Evolutionary conservation across 2,888 invertebrate species (phyloP).

Genomic region (Bhutanitis thaidina): DNA sequence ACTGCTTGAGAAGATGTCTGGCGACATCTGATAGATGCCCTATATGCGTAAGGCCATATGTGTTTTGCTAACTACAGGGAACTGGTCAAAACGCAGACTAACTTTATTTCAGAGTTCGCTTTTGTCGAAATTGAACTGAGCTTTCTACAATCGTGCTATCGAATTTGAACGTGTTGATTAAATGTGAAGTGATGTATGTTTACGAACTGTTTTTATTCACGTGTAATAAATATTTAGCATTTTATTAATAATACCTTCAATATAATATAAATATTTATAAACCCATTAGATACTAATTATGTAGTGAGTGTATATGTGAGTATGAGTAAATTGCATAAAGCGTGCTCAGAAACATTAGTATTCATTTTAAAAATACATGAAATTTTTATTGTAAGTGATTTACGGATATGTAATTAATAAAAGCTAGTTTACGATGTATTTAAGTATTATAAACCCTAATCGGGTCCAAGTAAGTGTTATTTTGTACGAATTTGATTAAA

Average conservation of each 20-base stretch:
- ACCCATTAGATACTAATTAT: background rate
- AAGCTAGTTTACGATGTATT: slow-evolving; percentile 1
- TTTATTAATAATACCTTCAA: background rate
- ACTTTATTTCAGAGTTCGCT: background rate
- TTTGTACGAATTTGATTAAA: slow-evolving; percentile 17
- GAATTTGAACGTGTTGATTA: slow-evolving; percentile 1
- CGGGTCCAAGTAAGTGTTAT: slow-evolving; percentile 16
- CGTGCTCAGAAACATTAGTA: background rate
- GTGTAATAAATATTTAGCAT: background rate
- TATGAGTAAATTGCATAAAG: background rate
- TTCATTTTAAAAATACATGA: slow-evolving; percentile 1
- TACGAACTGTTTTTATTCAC: slow-evolving; percentile 1
- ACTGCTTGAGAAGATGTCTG: slow-evolving; percentile 86
- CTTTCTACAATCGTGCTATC: background rate
- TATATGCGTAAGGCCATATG: slow-evolving; percentile 85
- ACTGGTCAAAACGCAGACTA: slow-evolving; percentile 11
- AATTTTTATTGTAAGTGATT: background rate
- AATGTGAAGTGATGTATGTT: slow-evolving; percentile 15
- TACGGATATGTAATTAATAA: background rate
- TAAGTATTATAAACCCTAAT: slow-evolving; percentile 12
- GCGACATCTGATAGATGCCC: slow-evolving; percentile 85
- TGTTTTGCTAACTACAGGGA: slow-evolving; percentile 61
- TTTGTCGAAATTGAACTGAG: background rate
- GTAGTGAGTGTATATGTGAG: background rate
- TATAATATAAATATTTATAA: background rate